Base-by-base conservation (phyloP, 2,113 vertebrate genomes). In the Colossoma macropomum region DNA sequence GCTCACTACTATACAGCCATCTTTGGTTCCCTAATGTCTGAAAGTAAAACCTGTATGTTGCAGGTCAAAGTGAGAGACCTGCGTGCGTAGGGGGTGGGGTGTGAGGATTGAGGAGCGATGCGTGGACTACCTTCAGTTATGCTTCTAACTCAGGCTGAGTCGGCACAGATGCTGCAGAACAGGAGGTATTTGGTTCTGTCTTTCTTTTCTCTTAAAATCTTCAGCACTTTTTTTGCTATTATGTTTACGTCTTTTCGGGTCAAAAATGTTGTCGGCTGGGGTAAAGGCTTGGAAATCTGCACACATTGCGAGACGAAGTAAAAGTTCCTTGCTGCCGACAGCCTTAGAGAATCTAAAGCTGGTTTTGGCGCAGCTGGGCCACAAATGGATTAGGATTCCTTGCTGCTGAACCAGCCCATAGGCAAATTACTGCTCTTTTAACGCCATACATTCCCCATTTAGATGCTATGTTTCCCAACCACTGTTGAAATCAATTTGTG, bases 1-100 rank as follows among this genome's bases (percentile, higher is more conserved):
- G 89, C 92, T 94, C 94, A 95, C 94, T 93, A 94, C 93, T 93
- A 89, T 90, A 92, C 89, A 89, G 91, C 92, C 83, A 89, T 92
- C 94, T 94, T 93, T 94, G 93, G 94, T 93, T 93, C 91, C 92
- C 92, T 90, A 88, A 91, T 88, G 86, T 88, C 83, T 77, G 86
- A 83, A 89, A 89, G 87, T 84, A 86, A 83, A 87, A 89, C 90
- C 81, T 81, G 75, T 86, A 82, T 88, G 77, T 76, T 88, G 90
- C 89, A 84, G 84, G 85, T 82, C 83, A 81, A 75, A 70, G 45
- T 82, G 83, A 82, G 74, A 84, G 81, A 87, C 87, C 89, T 91
- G 89, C 86, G 82, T 62, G 32, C 19, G 32, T 76, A 28, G 72
- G 48, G 62, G 71, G 45, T 8, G 11, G 9, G 25, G 60, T 59